These are phyloP conservation scores for Andrena camellia DNA, from an alignment of 2,888 invertebrate species.

Conservation along the genomic window DNA sequence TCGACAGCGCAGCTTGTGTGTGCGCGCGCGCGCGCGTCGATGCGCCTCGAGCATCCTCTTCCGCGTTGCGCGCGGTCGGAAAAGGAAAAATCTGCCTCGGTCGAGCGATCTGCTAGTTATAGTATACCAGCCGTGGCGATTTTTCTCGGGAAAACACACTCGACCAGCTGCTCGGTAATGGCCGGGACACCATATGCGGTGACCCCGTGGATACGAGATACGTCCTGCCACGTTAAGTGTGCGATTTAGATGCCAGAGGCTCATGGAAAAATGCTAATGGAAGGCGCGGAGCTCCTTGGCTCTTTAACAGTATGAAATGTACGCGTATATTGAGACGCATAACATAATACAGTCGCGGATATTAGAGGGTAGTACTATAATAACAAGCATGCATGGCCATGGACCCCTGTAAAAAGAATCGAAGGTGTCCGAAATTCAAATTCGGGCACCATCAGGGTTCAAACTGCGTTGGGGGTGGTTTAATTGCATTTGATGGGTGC, in stretches of 20 bases:
- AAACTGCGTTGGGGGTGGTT: too few species aligned
- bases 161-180: conserved; percentile 40
- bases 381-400: too few species aligned
- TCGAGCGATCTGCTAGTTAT: conserved; percentile 64
- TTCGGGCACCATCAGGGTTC: too few species aligned
- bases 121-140: conserved; percentile 45
- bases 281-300: conserved; percentile 1
- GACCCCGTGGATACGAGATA: conserved; percentile 42
- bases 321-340: not conserved
- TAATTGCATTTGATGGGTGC: too few species aligned
- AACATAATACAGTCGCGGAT: too few species aligned
- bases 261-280: conserved; percentile 40
- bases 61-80: conserved; percentile 74
- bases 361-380: too few species aligned
- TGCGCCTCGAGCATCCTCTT: conserved; percentile 73
- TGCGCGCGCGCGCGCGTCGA: not conserved
- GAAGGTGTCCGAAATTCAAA: too few species aligned
- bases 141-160: conserved; percentile 43
- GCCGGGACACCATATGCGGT: conserved; percentile 35
- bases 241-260: conserved; percentile 27
- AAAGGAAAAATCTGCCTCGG: conserved; percentile 63
- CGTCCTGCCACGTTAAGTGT: conserved; percentile 35
- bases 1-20: conserved; percentile 8
- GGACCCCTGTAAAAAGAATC: too few species aligned
- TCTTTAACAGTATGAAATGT: conserved; percentile 16